These are phyloP conservation scores for Catamblyrhynchus diadema DNA, from an alignment of 2,797 vertebrate species.

Conservation along the genomic window DNA sequence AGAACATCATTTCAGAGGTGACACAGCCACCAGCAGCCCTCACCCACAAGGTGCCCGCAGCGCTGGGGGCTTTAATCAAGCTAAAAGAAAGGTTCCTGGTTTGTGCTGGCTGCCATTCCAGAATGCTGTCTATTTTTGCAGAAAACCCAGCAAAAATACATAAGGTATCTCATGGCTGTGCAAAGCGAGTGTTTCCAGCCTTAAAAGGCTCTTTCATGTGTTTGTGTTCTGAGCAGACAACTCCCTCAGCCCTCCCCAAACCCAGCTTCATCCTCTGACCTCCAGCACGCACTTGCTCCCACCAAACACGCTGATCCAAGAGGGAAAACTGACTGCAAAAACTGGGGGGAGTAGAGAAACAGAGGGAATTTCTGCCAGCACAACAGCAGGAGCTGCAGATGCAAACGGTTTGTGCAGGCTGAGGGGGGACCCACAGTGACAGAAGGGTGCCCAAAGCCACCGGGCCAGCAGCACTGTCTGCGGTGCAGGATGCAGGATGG, in stretches of 20 bases:
- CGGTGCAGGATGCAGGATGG: rapidly evolving
- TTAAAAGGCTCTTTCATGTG: background rate
- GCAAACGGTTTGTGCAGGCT: background rate
- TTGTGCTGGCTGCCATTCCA: background rate
- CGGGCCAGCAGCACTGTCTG: rapidly evolving
- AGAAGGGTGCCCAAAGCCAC: background rate
- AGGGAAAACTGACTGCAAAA: background rate
- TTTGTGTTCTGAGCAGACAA: background rate
- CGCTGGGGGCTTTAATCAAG: background rate
- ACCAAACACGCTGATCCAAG: rapidly evolving
- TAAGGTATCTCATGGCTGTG: background rate
- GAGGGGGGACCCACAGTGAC: background rate
- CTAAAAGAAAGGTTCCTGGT: background rate
- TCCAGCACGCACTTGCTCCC: rapidly evolving
- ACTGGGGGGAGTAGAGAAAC: background rate
- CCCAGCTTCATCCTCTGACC: background rate
- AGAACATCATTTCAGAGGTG: conserved; percentile 15
- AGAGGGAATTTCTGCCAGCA: background rate
- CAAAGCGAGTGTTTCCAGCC: background rate
- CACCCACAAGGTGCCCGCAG: background rate
- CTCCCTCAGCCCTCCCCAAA: background rate
- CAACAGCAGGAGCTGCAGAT: background rate
- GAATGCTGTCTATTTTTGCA: background rate
- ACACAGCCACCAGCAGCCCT: background rate
- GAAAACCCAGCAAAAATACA: background rate